phyloP scores from a whole-genome alignment of 2,797 vertebrate genomes.

The Lateolabrax maculatus region DNA sequence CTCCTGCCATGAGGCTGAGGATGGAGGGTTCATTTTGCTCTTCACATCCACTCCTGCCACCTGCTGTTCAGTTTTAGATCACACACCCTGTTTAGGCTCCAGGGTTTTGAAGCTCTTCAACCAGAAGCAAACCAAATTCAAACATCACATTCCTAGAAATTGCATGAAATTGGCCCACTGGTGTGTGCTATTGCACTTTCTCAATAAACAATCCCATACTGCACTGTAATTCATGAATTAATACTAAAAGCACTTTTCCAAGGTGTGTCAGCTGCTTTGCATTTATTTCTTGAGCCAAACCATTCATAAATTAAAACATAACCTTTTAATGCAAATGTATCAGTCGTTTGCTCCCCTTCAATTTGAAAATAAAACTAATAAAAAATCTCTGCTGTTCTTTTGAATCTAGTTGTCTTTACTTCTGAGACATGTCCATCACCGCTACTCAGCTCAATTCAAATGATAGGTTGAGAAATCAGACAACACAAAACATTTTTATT shows the following conservation, averaged over 20 bases:
- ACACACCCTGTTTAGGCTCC: background rate
- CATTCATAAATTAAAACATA: slow-evolving; percentile 70
- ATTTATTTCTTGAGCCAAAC: slow-evolving; percentile 79
- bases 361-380: slow-evolving; percentile 53
- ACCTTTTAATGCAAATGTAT: slow-evolving; percentile 63
- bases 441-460: background rate
- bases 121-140: background rate
- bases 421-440: background rate
- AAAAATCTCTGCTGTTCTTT: slow-evolving; percentile 5
- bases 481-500: slow-evolving; percentile 73
- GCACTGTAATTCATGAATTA: background rate
- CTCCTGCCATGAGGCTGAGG: too few species aligned
- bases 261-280: slow-evolving; percentile 40
- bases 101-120: background rate
- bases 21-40: background rate
- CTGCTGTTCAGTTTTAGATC: slow-evolving; percentile 48
- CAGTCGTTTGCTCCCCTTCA: slow-evolving; percentile 29
- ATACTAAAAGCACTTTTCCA: background rate
- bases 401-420: background rate
- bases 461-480: slow-evolving; percentile 33
- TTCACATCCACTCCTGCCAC: slow-evolving; percentile 45
- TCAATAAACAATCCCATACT: background rate
- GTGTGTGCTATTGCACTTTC: background rate
- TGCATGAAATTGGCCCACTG: background rate
- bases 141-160: background rate